phyloP scores from a whole-genome alignment of 2,888 invertebrate species.

The Catotricha subobsoleta region DNA sequence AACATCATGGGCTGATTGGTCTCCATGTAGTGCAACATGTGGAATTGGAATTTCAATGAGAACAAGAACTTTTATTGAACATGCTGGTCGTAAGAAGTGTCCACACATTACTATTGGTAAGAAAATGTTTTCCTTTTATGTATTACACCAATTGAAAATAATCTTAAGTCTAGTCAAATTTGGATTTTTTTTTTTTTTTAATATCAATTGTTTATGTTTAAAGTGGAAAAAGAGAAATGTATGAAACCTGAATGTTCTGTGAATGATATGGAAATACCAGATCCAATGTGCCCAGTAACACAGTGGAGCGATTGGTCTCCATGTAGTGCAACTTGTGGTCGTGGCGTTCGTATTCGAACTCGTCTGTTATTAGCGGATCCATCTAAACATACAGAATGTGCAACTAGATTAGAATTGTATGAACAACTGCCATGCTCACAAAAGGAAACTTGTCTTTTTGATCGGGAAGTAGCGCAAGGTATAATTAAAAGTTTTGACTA shows the following conservation, averaged over 20 bases:
- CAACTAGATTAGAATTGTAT: conserved; percentile 46
- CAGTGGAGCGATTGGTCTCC: conserved; percentile 87
- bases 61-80: conserved; percentile 53
- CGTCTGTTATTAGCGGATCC: conserved; percentile 50
- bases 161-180: too few relatives aligned
- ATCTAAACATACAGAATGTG: conserved; percentile 44
- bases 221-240: conserved; percentile 57
- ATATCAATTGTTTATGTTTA: conserved; percentile 9
- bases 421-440: conserved; percentile 57
- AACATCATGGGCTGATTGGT: conserved; percentile 29
- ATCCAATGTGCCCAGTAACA: conserved; percentile 57
- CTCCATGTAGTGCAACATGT: conserved; percentile 74
- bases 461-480: conserved; percentile 63
- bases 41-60: conserved; percentile 61
- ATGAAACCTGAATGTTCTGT: conserved; percentile 50
- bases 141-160: too few relatives aligned
- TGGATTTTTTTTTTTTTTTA: not conserved
- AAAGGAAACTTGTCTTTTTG: conserved; percentile 48
- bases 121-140: not conserved
- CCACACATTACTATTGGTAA: conserved; percentile 47
- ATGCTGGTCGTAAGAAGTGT: conserved; percentile 64
- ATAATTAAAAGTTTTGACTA: too few relatives aligned
- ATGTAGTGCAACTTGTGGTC: conserved; percentile 76
- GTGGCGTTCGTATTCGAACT: conserved; percentile 55
- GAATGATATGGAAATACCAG: conserved; percentile 35